Conservation (phyloP, 2,113 vertebrate genomes). For the Tricholaema leucomelas region DNA sequence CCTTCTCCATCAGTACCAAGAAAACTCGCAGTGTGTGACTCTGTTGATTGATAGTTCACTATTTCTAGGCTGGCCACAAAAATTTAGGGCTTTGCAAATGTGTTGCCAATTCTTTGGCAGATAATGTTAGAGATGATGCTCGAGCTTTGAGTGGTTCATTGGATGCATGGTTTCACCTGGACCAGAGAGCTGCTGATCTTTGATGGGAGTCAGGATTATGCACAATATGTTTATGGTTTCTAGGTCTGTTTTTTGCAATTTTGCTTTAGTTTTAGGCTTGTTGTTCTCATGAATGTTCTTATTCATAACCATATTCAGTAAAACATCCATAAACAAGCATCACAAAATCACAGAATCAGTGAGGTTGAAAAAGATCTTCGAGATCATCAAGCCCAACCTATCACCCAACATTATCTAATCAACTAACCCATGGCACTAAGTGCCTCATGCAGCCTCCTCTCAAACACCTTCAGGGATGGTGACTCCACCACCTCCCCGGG, state of each 20-base stretch:
- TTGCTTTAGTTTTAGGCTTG: neutral
- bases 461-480: no score
- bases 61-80: neutral
- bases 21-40: neutral
- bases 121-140: neutral
- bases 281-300: neutral
- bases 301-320: neutral
- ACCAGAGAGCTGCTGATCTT: neutral
- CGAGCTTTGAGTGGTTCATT: neutral
- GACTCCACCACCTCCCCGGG: no score
- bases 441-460: no score
- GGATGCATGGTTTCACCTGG: neutral
- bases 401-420: no score
- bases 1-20: neutral
- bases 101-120: neutral
- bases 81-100: neutral
- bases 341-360: no score
- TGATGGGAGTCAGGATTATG: neutral
- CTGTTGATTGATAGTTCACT: neutral
- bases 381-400: no score
- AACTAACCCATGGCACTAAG: no score
- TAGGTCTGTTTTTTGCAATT: neutral
- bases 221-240: neutral
- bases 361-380: no score
- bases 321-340: constrained; percentile 16